phyloP scores from a whole-genome alignment of 2,797 vertebrate species.

The Pampus argenteus region DNA sequence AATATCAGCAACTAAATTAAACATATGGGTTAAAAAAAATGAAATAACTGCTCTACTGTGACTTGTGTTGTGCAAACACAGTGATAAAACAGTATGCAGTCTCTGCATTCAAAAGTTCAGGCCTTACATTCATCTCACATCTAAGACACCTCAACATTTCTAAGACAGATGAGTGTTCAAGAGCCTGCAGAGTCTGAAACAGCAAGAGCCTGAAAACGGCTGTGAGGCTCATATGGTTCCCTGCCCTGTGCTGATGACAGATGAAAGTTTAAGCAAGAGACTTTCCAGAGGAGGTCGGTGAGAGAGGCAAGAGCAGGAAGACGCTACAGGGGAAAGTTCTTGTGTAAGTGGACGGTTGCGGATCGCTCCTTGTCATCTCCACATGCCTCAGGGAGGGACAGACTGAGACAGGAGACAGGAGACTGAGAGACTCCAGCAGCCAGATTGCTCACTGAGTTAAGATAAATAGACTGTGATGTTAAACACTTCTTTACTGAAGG shows the following conservation, averaged over 20 bases:
- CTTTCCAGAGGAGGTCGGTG: slow-evolving; percentile 46
- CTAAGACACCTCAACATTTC: neutral
- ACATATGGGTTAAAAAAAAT: neutral
- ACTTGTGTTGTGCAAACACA: neutral
- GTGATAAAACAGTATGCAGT: neutral
- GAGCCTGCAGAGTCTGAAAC: slow-evolving; percentile 8
- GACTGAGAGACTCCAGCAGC: slow-evolving; percentile 69
- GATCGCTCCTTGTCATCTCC: slow-evolving; percentile 44
- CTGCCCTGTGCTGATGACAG: slow-evolving; percentile 26
- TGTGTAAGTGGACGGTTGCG: slow-evolving; percentile 49
- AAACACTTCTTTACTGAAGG: slow-evolving; percentile 51
- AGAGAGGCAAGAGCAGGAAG: slow-evolving; percentile 37
- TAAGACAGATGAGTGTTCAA: slow-evolving; percentile 18
- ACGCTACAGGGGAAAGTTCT: slow-evolving; percentile 54
- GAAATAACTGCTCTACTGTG: neutral
- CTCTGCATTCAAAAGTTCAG: neutral
- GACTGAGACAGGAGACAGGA: slow-evolving; percentile 53
- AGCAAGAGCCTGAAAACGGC: slow-evolving; percentile 21
- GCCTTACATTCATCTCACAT: neutral
- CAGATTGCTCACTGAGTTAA: slow-evolving; percentile 69
- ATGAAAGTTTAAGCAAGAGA: slow-evolving; percentile 59
- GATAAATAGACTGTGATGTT: slow-evolving; percentile 72
- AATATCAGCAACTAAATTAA: neutral
- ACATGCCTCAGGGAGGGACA: slow-evolving; percentile 58
- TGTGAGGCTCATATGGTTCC: slow-evolving; percentile 20